Base-by-base conservation (phyloP, 2,888 invertebrate genomes). In the Tolmerus cingulatus region DNA sequence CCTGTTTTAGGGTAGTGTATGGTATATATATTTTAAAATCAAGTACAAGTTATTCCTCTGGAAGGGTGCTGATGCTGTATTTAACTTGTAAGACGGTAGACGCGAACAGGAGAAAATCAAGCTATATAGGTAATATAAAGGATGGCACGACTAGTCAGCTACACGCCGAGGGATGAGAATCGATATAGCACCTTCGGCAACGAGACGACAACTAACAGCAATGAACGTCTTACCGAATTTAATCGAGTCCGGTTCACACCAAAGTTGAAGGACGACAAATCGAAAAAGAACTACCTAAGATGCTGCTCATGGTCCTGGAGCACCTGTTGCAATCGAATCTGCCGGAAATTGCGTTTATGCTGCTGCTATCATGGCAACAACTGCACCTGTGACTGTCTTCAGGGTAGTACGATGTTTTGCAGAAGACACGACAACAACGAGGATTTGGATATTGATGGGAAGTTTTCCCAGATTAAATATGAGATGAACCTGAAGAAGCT, bases 401-500 rank as follows among this genome's bases (percentile, higher is more conserved):
- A 23, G 27, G n/a, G 66, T 66, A 14, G 14, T 7, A 14, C 23
- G 4, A 27, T 66, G 4, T 12, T 89, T 43, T 85, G 74, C 74
- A 43, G 30, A n/a, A 74, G 37, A 23, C 90, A 90, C 34, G 89
- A 89, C 85, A 90, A 91, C 84, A 55, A 77, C 74, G 91, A 91
- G 51, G 91, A 91, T 87, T 91, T 92, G 86, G 92, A 92, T 87
- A 91, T 92, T 74, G 92, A 92, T 89, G 91, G 90, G 89, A 91
- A 91, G 89, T 91, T 92, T 87, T 91, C 91, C 3, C 90, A 92
- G 88, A 92, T 91, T 87, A 90, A 91, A 46, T 87, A 89, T 86
- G 91, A 92, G 89, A 90, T 92, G 90, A 89, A 90, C 79, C 90
- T 90, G 66, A 90, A 90, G 81, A 90, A 91, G 30, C 40, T 66